Evolutionary conservation across 2,113 vertebrate species (phyloP).

Genomic region (Octodon degus): DNA sequence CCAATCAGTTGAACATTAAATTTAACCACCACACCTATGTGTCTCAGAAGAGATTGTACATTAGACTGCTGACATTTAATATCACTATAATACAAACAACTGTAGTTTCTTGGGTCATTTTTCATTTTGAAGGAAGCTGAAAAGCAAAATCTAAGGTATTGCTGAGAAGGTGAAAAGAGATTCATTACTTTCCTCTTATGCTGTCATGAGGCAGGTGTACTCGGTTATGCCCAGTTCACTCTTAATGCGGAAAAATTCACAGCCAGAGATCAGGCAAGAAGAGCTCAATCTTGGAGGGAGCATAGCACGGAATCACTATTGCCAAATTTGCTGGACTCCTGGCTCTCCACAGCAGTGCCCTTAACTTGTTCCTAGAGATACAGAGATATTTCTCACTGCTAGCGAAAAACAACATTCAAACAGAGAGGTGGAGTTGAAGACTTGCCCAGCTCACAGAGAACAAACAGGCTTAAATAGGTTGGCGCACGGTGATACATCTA

Average conservation of each 20-base stretch:
- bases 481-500: background rate
- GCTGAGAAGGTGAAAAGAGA: background rate
- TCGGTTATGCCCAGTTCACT: background rate
- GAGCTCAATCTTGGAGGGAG: background rate
- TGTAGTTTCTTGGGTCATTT: background rate
- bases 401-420: background rate
- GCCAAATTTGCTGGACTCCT: background rate
- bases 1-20: background rate
- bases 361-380: background rate
- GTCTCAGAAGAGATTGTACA: background rate
- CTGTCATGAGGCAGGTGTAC: accelerated
- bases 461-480: background rate
- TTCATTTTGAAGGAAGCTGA: background rate
- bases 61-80: background rate
- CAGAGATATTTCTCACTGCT: background rate
- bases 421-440: background rate
- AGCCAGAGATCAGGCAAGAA: background rate
- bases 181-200: background rate
- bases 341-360: background rate
- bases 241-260: background rate
- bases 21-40: background rate
- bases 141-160: background rate
- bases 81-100: background rate
- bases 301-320: background rate
- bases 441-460: background rate